Conservation (phyloP, 2,797 vertebrate species). For the Nasua narica region DNA sequence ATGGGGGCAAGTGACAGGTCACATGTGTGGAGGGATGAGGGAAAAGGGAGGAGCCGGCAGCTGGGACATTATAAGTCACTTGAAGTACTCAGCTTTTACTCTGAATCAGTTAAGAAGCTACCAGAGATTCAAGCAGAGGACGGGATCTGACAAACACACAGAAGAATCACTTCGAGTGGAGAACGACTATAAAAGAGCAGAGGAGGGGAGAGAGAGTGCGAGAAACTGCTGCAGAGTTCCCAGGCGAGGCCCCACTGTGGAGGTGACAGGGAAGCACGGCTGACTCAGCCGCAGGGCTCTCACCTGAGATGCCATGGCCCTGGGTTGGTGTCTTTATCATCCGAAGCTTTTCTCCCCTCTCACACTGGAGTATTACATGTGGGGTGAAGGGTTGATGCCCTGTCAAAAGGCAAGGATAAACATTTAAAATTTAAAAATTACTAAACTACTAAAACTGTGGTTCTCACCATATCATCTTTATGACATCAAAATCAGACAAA, state of each 20-base stretch:
- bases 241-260: background rate
- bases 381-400: background rate
- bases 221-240: background rate
- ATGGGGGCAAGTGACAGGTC: background rate
- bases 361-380: background rate
- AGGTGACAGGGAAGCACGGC: background rate
- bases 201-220: background rate
- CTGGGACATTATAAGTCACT: background rate
- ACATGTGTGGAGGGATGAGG: background rate
- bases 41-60: background rate
- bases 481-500: background rate
- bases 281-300: fast-evolving
- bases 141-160: background rate
- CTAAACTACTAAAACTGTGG: background rate
- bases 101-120: background rate
- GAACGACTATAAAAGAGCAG: background rate
- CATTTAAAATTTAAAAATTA: background rate
- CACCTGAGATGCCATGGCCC: background rate
- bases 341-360: background rate
- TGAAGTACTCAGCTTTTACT: background rate
- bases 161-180: background rate
- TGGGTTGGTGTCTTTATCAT: background rate
- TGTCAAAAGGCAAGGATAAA: background rate
- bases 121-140: background rate
- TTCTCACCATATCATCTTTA: background rate